Evolutionary conservation across 1,140 invertebrate genomes (phyloP).

Genomic region (Tetramorium alpestre): DNA sequence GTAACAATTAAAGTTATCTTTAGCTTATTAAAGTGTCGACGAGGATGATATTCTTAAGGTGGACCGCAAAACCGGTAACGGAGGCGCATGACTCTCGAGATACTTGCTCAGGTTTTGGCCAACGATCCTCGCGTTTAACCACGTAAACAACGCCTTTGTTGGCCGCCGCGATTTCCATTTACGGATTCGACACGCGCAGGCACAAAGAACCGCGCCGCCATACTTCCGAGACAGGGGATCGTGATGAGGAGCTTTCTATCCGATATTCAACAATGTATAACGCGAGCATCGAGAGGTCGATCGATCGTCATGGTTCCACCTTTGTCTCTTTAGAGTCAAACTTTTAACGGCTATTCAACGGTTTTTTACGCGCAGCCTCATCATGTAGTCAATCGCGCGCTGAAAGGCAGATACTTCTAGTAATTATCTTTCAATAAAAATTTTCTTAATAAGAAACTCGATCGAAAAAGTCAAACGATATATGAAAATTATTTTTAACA

Average conservation of each 20-base stretch:
- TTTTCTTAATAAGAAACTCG: slow-evolving; percentile 25
- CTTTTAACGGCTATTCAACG: slow-evolving; percentile 47
- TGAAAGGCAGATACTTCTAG: background rate
- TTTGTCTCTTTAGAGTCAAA: slow-evolving; percentile 50
- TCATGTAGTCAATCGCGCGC: slow-evolving; percentile 15
- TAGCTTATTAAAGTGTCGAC: slow-evolving; percentile 27
- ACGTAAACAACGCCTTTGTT: slow-evolving; percentile 83
- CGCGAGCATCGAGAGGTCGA: slow-evolving; percentile 53
- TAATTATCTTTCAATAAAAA: slow-evolving; percentile 39
- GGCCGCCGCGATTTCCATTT: slow-evolving; percentile 83
- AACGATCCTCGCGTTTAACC: slow-evolving; percentile 80
- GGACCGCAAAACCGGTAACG: background rate
- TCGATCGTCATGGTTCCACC: slow-evolving; percentile 55
- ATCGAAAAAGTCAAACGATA: background rate
- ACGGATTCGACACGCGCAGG: slow-evolving; percentile 81
- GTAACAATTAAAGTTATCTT: background rate
- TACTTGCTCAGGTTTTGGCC: slow-evolving; percentile 30
- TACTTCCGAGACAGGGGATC: slow-evolving; percentile 35
- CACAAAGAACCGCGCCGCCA: slow-evolving; percentile 71
- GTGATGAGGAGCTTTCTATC: slow-evolving; percentile 49
- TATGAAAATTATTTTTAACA: slow-evolving; percentile 8
- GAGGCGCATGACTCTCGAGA: slow-evolving; percentile 65
- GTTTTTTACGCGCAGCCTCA: slow-evolving; percentile 20
- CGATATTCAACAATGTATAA: slow-evolving; percentile 61
- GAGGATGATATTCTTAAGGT: slow-evolving; percentile 10